Evolutionary conservation across 2,113 vertebrate species (phyloP), one percentile per base, ranked within the genome.

Genomic region (Empidonax alnorum): DNA sequence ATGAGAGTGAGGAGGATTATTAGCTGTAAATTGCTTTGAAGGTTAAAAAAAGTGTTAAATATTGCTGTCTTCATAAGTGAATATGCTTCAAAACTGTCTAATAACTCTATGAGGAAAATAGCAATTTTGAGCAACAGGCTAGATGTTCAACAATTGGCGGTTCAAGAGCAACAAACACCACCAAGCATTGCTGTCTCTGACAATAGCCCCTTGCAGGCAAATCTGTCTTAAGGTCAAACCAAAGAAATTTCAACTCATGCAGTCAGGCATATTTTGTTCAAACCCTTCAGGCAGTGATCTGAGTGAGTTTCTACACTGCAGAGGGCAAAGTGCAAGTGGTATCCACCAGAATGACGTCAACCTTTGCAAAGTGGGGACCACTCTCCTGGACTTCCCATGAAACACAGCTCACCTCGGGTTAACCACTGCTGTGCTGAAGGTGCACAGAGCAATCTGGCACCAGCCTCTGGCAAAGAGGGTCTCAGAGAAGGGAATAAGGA

Each of bases 391-490:
- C 24, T 10, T 42, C 8, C 24, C 41, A 3, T 0, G 18, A 42
- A 65, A n/a, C 17, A 33, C 0, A 0, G 14, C 39, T 77, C 61
- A 50, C 50, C 13, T 58, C 1, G 1, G 23, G 23, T 49, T 37
- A 73, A 25, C 4, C 1, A 2, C 24, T 61, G 44, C 66, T 42
- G 42, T 39, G 42, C 76, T 78, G 52, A 67, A n/a, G 24, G 44
- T 3, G n/a, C 74, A 76, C 33, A 90, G 33, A 85, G 7, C n/a
- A 47, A 21, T 22, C 0, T 25, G 65, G 47, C 41, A 81, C 17
- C 18, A 80, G 35, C 33, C 20, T 67, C 52, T 72, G 55, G 18
- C 6, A 7, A 88, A 67, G 10, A 52, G 10, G 33, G 30, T 49
- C 49, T 72, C 1, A 0, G 63, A 79, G 22, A 80, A 53, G 3